Evolutionary conservation across 1,140 invertebrate species (phyloP).

Genomic region (Radopholus similis): DNA sequence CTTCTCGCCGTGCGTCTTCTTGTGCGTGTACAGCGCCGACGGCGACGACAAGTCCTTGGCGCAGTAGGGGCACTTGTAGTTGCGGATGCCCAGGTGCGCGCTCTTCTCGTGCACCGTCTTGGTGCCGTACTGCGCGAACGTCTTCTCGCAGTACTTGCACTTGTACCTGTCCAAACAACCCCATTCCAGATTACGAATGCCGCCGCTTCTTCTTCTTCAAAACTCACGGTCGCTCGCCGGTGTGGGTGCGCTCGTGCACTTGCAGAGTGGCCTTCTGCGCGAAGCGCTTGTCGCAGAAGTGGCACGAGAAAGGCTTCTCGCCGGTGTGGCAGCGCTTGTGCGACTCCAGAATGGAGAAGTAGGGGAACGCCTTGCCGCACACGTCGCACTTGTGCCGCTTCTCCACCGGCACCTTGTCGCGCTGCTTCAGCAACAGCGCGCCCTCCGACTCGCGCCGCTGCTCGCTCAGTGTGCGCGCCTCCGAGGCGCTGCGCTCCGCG

Average conservation of each 20-base stretch:
- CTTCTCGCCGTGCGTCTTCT: conserved; percentile 69
- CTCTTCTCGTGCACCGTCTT: conserved; percentile 60
- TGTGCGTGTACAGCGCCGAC: conserved; percentile 59
- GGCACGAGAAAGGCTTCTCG: conserved; percentile 61
- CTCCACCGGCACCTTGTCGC: conserved; percentile 32
- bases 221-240: conserved; percentile 75
- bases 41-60: conserved; percentile 56
- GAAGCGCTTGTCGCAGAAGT: conserved; percentile 65
- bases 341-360: conserved; percentile 60
- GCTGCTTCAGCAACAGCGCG: neutral
- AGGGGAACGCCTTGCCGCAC: conserved; percentile 61
- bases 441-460: neutral
- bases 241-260: conserved; percentile 76
- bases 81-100: conserved; percentile 56
- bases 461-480: neutral
- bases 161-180: conserved; percentile 44
- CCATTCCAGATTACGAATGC: neutral
- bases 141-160: conserved; percentile 60
- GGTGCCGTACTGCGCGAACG: conserved; percentile 60
- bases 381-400: conserved; percentile 57
- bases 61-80: conserved; percentile 54
- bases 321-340: conserved; percentile 61
- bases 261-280: conserved; percentile 64
- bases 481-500: neutral
- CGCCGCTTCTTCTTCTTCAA: conserved; percentile 68